Base-by-base conservation (phyloP, 1,140 invertebrate species). In the Choristoneura fumiferana region DNA sequence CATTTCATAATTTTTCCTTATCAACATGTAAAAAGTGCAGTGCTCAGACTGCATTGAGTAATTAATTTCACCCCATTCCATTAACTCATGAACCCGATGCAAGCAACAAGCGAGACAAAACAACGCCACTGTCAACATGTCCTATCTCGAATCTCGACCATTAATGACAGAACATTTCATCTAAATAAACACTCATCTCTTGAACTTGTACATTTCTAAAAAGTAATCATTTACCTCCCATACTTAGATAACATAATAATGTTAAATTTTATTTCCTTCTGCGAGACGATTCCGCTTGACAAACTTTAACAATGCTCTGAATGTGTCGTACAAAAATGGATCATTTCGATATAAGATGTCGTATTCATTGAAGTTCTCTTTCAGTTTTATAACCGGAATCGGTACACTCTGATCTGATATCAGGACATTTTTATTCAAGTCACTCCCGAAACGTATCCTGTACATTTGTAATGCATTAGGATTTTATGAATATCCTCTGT, bases 381-480 rank as follows among this genome's bases (percentile, higher is more conserved):
- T 9, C 43, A 10, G 10, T 29, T 49, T 13, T 49, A 29, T 49
- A 15, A 17, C 57, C 58, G 34, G 57, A 62, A 64, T 66, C 65
- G 62, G 65, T 69, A 65, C 71, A 67, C 29, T 57, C 60, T 67
- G 80, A 81, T 83, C 81, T 75, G 81, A 82, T 84, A 79, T 81
- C 71, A 78, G 69, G 75, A 82, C 76, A 87, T 87, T 87, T 67
- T 79, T 87, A 87, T 87, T 87, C 81, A 81, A 74, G 72, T 72
- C 76, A 71, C 69, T 66, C 65, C 62, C 65, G 71, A 72, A 78
- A 72, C 73, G 74, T 66, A 72, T 75, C 71, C 73, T 70, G 71
- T 60, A 69, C 64, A 80, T 84, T 83, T 76, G 67, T 70, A 75
- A 87, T 87, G 78, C 74, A 76, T 81, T 80, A 78, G 67, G 75